These are phyloP conservation scores for Cephus pygmeus DNA, from an alignment of 2,888 invertebrate genomes.

Conservation along the genomic window DNA sequence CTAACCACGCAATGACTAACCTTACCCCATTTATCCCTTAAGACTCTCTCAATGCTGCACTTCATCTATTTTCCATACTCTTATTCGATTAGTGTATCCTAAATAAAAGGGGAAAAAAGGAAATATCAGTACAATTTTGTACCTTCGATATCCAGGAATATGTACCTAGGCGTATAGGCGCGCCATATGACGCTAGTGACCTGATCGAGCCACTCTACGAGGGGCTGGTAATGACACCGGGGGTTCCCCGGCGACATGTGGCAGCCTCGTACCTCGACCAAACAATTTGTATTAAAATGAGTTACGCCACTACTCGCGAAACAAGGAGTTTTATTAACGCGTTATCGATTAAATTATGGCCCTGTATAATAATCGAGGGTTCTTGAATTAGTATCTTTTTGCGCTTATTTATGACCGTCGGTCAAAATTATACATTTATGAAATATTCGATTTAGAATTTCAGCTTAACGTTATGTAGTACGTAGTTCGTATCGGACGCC, in stretches of 20 bases:
- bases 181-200: constrained; percentile 53
- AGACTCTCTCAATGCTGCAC: not conserved
- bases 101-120: constrained; percentile 10
- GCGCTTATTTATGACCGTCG: not conserved
- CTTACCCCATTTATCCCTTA: not conserved
- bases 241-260: constrained; percentile 41
- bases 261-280: constrained; percentile 29
- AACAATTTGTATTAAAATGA: constrained; percentile 64
- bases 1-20: not conserved
- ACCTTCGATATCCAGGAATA: constrained; percentile 20
- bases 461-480: not conserved
- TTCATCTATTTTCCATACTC: not conserved
- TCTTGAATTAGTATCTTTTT: not conserved
- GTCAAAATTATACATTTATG: not conserved
- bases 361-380: not conserved
- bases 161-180: constrained; percentile 3
- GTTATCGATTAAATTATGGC: not conserved
- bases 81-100: not conserved
- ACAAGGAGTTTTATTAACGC: constrained; percentile 3
- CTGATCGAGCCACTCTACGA: constrained; percentile 10
- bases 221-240: constrained; percentile 53
- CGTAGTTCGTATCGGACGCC: not conserved
- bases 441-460: not conserved
- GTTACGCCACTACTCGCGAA: constrained; percentile 20
- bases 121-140: constrained; percentile 44